Evolutionary conservation across 2,888 invertebrate genomes (phyloP).

Genomic region (Pyralis farinalis): DNA sequence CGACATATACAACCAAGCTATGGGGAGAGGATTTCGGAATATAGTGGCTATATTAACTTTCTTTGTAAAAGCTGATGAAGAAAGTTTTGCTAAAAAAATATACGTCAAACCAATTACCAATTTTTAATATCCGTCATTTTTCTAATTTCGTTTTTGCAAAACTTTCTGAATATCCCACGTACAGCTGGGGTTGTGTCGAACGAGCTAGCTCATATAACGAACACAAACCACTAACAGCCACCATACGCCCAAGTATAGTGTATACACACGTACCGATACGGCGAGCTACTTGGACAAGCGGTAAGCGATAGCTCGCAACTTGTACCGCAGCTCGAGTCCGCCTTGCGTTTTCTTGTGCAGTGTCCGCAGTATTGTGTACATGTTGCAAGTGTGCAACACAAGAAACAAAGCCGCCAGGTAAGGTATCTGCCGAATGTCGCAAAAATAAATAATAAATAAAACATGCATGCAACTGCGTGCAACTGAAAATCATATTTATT

Average conservation of each 20-base stretch:
- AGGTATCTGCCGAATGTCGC: conserved; percentile 83
- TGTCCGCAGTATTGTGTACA: conserved; percentile 91
- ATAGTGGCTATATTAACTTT: too few relatives aligned
- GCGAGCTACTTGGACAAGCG: conserved; percentile 68
- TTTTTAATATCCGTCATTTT: too few relatives aligned
- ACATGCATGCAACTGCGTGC: conserved; percentile 36
- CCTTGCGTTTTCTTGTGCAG: conserved; percentile 90
- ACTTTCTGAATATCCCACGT: too few relatives aligned
- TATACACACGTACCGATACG: conserved; percentile 59
- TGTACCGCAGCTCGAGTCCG: conserved; percentile 81
- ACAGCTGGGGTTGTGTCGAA: too few relatives aligned
- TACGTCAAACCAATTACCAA: too few relatives aligned
- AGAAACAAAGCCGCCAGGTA: conserved; percentile 92
- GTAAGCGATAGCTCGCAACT: conserved; percentile 76
- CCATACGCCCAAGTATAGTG: background rate
- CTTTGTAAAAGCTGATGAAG: too few relatives aligned
- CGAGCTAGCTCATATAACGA: too few relatives aligned
- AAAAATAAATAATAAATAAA: conserved; percentile 47
- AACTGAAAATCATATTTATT: conserved; percentile 65
- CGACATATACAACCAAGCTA: too few relatives aligned
- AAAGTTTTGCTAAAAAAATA: too few relatives aligned
- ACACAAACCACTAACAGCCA: background rate
- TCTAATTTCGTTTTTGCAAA: too few relatives aligned
- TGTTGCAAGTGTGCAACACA: conserved; percentile 93
- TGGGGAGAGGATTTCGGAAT: too few relatives aligned